Evolutionary conservation across 1,140 invertebrate species (phyloP).

Genomic region (Pseudomyrmex concolor): DNA sequence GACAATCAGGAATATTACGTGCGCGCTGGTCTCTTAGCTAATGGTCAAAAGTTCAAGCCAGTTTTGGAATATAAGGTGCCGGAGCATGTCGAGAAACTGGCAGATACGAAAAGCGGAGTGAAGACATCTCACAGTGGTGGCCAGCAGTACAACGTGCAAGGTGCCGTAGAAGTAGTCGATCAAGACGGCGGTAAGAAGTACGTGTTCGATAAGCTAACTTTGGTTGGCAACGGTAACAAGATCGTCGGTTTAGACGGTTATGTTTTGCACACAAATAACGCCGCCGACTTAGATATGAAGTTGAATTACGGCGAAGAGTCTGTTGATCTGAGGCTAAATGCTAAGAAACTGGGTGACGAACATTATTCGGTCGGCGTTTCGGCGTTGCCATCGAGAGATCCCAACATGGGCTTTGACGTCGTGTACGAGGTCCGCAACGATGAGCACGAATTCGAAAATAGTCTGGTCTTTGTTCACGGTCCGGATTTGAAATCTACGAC

Average conservation of each 20-base stretch:
- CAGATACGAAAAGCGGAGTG: conserved; percentile 68
- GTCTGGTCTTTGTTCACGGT: conserved; percentile 87
- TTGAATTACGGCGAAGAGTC: conserved; percentile 85
- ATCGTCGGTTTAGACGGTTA: conserved; percentile 85
- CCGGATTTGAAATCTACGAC: conserved; percentile 86
- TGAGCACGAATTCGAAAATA: conserved; percentile 79
- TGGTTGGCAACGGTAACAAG: conserved; percentile 82
- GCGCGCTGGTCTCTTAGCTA: conserved; percentile 87
- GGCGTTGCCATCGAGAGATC: conserved; percentile 83
- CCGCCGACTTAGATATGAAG: conserved; percentile 84
- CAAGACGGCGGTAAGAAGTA: conserved; percentile 85
- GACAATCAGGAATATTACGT: conserved; percentile 87
- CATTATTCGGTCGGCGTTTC: conserved; percentile 72
- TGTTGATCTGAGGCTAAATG: conserved; percentile 82
- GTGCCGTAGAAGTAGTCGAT: conserved; percentile 85
- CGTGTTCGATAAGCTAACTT: conserved; percentile 86
- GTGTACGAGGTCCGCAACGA: conserved; percentile 82
- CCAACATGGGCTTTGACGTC: conserved; percentile 87
- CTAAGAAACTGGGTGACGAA: conserved; percentile 59
- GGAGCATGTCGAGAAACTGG: conserved; percentile 83
- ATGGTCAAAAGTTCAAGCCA: conserved; percentile 88
- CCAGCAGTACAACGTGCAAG: conserved; percentile 85
- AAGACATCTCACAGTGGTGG: conserved; percentile 69
- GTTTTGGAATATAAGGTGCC: conserved; percentile 89
- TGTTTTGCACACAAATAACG: conserved; percentile 80